These are phyloP conservation scores for Sesia apiformis DNA, from an alignment of 2,888 invertebrate genomes.

Conservation along the genomic window DNA sequence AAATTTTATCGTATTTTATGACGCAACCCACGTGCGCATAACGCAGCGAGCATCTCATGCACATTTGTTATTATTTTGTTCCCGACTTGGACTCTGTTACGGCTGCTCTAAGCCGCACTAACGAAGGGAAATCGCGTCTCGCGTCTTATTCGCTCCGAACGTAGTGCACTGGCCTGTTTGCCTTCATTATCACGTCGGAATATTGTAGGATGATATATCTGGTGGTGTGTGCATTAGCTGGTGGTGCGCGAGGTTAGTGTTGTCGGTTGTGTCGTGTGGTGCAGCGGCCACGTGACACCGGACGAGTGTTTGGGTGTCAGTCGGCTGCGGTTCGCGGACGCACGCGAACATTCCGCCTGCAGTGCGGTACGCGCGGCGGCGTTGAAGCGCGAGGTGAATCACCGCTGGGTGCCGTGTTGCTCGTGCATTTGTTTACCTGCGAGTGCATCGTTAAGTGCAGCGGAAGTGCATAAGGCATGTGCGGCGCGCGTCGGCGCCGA, in stretches of 20 bases:
- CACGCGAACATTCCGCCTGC: conserved; percentile 53
- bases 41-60: conserved; percentile 72
- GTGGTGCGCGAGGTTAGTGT: conserved; percentile 48
- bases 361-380: conserved; percentile 49
- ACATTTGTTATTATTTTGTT: conserved; percentile 84
- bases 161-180: conserved; percentile 26
- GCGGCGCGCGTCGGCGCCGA: conserved; percentile 37
- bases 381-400: conserved; percentile 59
- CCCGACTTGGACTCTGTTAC: conserved; percentile 63
- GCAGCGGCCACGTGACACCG: conserved; percentile 57
- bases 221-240: conserved; percentile 39
- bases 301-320: conserved; percentile 65
- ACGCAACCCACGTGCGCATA: conserved; percentile 72
- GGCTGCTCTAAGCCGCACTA: conserved; percentile 24
- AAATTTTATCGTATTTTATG: conserved; percentile 41
- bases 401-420: conserved; percentile 59
- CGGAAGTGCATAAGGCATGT: conserved; percentile 69
- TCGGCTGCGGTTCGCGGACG: conserved; percentile 52
- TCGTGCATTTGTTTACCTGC: conserved; percentile 66
- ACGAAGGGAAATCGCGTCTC: conserved; percentile 54
- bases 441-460: conserved; percentile 63
- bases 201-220: conserved; percentile 41
- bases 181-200: conserved; percentile 39
- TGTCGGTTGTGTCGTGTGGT: conserved; percentile 33
- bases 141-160: conserved; percentile 46